Percentiles rank a stretch among this genome's conserved stretches.
Conservation (phyloP, 2,888 invertebrate genomes). For the Siphlonurus alternatus region DNA sequence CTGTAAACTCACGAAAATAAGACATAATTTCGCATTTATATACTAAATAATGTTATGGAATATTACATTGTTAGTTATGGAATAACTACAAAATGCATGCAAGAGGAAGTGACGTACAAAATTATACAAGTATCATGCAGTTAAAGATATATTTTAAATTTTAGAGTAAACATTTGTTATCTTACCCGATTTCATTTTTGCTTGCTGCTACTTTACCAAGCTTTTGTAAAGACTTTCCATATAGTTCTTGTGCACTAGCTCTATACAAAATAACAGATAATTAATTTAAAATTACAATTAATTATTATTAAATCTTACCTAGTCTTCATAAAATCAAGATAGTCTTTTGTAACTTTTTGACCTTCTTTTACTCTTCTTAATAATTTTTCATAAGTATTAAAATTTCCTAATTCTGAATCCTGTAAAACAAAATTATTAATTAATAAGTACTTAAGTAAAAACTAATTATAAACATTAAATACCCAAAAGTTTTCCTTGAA, state of each 20-base stretch:
- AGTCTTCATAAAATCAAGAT: background rate
- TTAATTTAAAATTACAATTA: background rate
- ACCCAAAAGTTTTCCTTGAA: background rate
- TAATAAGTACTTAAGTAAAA: background rate
- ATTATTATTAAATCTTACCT: background rate
- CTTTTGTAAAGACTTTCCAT: conserved; percentile 2
- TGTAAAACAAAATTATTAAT: background rate
- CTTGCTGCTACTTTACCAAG: background rate
- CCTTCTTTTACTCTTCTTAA: conserved; percentile 3
- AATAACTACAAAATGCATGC: too few relatives aligned
- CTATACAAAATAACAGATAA: background rate
- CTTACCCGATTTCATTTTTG: conserved; percentile 2
- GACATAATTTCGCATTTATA: too few relatives aligned
- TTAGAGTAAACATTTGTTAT: too few relatives aligned
- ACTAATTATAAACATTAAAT: background rate
- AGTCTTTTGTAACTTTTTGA: conserved; percentile 3
- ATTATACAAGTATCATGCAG: too few relatives aligned
- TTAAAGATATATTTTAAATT: too few relatives aligned
- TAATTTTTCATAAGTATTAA: background rate
- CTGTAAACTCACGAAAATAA: too few relatives aligned
- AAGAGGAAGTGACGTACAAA: too few relatives aligned
- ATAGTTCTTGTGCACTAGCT: background rate
- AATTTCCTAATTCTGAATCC: conserved; percentile 1
- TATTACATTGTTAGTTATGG: too few relatives aligned
- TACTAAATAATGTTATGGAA: too few relatives aligned